Evolutionary conservation across 2,888 invertebrate genomes (phyloP).

Genomic region (Nezara viridula): DNA sequence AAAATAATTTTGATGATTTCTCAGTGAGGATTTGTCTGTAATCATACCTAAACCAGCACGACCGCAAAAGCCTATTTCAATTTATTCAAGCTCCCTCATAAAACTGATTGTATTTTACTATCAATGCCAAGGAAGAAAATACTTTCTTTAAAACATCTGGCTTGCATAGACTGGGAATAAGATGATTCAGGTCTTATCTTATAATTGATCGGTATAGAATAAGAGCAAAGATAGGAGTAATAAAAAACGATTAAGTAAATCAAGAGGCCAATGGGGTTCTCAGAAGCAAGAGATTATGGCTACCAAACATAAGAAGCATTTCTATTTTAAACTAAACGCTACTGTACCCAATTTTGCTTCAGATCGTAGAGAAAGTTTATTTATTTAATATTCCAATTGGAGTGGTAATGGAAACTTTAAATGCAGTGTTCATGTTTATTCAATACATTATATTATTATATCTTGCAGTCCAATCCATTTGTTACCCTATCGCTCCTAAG

Average conservation of each 20-base stretch:
- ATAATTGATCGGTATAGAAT: neutral
- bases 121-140: neutral
- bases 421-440: neutral
- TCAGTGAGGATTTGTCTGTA: too few species aligned
- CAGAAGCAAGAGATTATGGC: neutral
- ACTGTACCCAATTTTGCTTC: neutral
- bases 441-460: neutral
- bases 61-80: neutral
- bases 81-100: neutral
- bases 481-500: neutral
- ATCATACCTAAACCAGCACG: neutral
- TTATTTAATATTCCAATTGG: neutral
- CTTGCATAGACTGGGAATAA: neutral
- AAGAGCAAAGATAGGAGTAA: neutral
- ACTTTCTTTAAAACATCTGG: neutral
- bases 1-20: too few species aligned
- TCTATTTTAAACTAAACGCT: neutral
- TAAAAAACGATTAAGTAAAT: neutral
- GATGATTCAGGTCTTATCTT: neutral
- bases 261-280: neutral
- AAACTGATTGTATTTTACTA: neutral
- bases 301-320: too few species aligned
- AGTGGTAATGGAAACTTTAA: neutral
- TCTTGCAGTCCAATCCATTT: neutral
- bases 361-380: neutral